Percentiles rank a stretch among this genome's conserved stretches.
Evolutionary conservation across 2,888 invertebrate species (phyloP).

Genomic region (Campaea margaritaria): DNA sequence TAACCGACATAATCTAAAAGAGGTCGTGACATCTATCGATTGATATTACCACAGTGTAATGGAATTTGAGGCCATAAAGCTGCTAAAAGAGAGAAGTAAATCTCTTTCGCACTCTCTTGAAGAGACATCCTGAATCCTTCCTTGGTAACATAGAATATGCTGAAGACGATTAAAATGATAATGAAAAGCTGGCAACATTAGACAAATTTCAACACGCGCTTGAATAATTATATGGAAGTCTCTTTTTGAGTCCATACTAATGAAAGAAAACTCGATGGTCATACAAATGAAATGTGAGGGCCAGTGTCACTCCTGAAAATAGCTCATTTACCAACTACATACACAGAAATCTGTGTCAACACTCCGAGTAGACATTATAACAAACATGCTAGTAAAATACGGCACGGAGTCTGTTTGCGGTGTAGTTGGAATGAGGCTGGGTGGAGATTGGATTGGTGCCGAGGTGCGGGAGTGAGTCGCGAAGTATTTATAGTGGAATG

Average conservation of each 20-base stretch:
- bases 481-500: slow-evolving; percentile 68
- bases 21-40: no score
- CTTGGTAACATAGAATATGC: no score
- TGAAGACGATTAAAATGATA: no score
- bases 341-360: slow-evolving; percentile 43
- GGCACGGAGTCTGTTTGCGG: slow-evolving; percentile 31
- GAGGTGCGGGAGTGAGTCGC: slow-evolving; percentile 69
- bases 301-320: slow-evolving; percentile 56
- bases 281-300: slow-evolving; percentile 52
- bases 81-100: no score
- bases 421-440: slow-evolving; percentile 47
- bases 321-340: slow-evolving; percentile 37
- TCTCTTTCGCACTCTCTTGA: no score
- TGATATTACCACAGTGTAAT: no score
- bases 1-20: no score
- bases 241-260: slow-evolving; percentile 3
- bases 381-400: slow-evolving; percentile 5
- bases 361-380: slow-evolving; percentile 3
- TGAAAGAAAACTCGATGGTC: slow-evolving; percentile 38
- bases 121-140: no score
- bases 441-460: slow-evolving; percentile 69
- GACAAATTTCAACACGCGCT: background rate
- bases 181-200: background rate
- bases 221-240: background rate
- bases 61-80: no score